phyloP scores from a whole-genome alignment of 35 echinoderm and acorn worm species.

The Ophiothrix spiculata region DNA sequence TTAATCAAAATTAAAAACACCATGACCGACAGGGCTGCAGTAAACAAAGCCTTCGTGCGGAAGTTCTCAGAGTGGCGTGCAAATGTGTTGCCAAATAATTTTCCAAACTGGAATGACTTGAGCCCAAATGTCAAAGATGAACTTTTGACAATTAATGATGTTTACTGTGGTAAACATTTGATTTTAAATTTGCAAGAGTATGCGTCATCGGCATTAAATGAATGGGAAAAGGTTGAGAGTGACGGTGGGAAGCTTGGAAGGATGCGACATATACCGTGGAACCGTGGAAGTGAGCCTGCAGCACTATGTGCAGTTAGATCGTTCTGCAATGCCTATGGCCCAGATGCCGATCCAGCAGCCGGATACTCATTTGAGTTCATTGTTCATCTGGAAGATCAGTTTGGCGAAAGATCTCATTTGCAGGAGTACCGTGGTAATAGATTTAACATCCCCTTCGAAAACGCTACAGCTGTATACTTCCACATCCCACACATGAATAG shows the following conservation, averaged over 20 bases:
- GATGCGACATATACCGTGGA: conserved; percentile 33
- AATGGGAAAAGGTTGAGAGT: conserved; percentile 60
- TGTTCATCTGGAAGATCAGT: conserved; percentile 33
- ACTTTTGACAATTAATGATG: conserved; percentile 37
- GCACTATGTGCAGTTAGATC: conserved; percentile 41
- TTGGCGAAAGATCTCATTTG: conserved; percentile 38
- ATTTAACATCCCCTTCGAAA: conserved; percentile 33
- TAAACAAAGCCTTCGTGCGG: conserved; percentile 49
- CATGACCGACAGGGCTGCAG: conserved; percentile 46
- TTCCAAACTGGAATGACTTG: conserved; percentile 33
- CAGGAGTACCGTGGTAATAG: conserved; percentile 35
- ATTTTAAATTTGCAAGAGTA: conserved; percentile 64
- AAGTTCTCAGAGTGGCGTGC: conserved; percentile 49
- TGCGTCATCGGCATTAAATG: conserved; percentile 39
- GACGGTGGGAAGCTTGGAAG: conserved; percentile 43
- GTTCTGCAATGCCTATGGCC: conserved; percentile 38
- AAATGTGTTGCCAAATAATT: conserved; percentile 41
- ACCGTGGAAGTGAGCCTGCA: conserved; percentile 40
- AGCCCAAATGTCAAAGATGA: not conserved
- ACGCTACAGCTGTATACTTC: conserved; percentile 35
- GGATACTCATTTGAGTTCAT: conserved; percentile 36
- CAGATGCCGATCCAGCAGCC: conserved; percentile 29
- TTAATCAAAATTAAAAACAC: conserved; percentile 42
- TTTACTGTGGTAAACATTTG: conserved; percentile 60
- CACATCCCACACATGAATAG: conserved; percentile 49